phyloP scores from a whole-genome alignment of 2,888 invertebrate species.

The Orthonychiurus folsomi region DNA sequence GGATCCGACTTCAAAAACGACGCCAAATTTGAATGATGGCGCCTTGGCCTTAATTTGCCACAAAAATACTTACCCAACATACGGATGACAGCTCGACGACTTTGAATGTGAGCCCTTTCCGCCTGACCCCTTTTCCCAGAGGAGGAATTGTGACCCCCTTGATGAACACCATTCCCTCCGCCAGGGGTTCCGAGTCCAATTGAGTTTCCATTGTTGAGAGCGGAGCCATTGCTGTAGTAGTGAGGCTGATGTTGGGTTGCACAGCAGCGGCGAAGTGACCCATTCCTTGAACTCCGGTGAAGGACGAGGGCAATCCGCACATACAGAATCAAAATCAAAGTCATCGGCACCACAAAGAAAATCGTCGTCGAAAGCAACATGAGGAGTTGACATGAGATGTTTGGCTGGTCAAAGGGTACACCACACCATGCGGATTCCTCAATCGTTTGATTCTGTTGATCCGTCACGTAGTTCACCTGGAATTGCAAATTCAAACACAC shows the following conservation, averaged over 20 bases:
- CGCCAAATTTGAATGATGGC: too few relatives aligned
- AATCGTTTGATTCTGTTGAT: constrained; percentile 36
- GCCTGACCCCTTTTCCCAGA: constrained; percentile 39
- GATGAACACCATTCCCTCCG: constrained; percentile 1
- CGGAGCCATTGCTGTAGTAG: constrained; percentile 15
- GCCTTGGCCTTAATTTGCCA: too few relatives aligned
- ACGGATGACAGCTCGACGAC: constrained; percentile 43
- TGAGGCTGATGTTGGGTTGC: constrained; percentile 28
- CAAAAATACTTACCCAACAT: constrained; percentile 43
- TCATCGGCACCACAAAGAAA: constrained; percentile 48
- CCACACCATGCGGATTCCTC: constrained; percentile 44
- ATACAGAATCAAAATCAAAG: constrained; percentile 46
- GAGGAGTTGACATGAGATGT: constrained; percentile 41
- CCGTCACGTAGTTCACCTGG: constrained; percentile 41
- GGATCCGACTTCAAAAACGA: too few relatives aligned
- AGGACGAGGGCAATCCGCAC: constrained; percentile 42
- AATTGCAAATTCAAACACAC: constrained; percentile 9
- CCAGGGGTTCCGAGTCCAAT: constrained; percentile 4
- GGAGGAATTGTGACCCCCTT: neutral
- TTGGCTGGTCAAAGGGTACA: constrained; percentile 42
- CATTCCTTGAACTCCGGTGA: constrained; percentile 37
- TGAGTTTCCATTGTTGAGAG: constrained; percentile 14
- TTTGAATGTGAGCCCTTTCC: constrained; percentile 42
- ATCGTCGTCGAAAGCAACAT: constrained; percentile 46
- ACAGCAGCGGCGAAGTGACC: constrained; percentile 37